Percentiles rank a stretch among this genome's conserved stretches.
Conservation (phyloP, 2,113 vertebrate genomes). For the Dicaeum eximium region DNA sequence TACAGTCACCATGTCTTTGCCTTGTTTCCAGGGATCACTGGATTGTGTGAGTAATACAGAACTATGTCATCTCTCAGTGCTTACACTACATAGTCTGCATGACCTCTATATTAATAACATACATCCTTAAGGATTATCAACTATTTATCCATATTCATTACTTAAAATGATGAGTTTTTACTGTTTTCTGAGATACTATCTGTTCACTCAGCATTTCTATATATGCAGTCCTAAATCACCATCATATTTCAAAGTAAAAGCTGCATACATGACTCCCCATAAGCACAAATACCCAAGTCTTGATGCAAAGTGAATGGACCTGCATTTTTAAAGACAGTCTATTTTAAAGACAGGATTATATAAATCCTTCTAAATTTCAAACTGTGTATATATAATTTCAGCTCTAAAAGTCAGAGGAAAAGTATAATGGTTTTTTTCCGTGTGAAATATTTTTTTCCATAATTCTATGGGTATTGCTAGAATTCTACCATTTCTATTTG, state of each 20-base stretch:
- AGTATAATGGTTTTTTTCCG: background rate
- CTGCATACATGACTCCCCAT: rapidly evolving
- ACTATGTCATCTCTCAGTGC: background rate
- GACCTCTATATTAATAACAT: background rate
- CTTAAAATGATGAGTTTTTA: background rate
- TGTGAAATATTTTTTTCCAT: background rate
- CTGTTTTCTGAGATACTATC: background rate
- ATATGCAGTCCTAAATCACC: background rate
- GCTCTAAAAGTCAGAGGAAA: background rate
- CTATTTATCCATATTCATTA: background rate
- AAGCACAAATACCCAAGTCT: background rate
- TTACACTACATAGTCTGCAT: background rate
- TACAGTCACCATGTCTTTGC: background rate
- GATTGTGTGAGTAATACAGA: background rate
- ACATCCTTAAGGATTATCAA: background rate
- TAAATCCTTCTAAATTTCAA: background rate
- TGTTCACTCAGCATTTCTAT: background rate
- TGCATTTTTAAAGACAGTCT: background rate
- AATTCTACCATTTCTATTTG: background rate
- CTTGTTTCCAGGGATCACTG: background rate
- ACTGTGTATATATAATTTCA: background rate
- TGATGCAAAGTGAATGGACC: background rate
- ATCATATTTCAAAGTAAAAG: background rate
- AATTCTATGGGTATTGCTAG: background rate
- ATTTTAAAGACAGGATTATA: background rate